Conservation (phyloP, 2,888 invertebrate species). For the Xestobium rufovillosum region DNA sequence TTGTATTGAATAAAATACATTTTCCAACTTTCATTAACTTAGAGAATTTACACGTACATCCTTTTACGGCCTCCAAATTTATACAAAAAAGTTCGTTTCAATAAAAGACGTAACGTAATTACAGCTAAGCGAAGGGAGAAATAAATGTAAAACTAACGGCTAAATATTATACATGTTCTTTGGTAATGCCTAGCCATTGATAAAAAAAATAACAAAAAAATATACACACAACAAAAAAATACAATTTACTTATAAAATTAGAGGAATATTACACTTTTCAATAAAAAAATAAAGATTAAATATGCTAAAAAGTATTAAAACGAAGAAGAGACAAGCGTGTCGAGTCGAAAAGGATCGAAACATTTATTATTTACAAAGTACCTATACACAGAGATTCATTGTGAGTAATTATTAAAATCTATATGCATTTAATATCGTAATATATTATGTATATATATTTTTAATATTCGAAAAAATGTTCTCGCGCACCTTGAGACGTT, state of each 20-base stretch:
- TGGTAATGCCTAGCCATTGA: slow-evolving; percentile 45
- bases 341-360: slow-evolving; percentile 24
- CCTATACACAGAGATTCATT: slow-evolving; percentile 38
- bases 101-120: slow-evolving; percentile 27
- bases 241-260: slow-evolving; percentile 20
- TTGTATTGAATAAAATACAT: slow-evolving; percentile 43
- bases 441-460: slow-evolving; percentile 37
- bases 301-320: slow-evolving; percentile 20
- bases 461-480: slow-evolving; percentile 36
- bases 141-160: slow-evolving; percentile 30
- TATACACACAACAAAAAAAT: slow-evolving; percentile 26
- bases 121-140: slow-evolving; percentile 26
- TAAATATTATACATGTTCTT: slow-evolving; percentile 43
- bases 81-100: slow-evolving; percentile 32
- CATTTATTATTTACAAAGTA: slow-evolving; percentile 38
- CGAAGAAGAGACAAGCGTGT: slow-evolving; percentile 21
- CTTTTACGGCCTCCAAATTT: slow-evolving; percentile 37
- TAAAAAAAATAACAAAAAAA: slow-evolving; percentile 32
- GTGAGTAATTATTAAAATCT: slow-evolving; percentile 38
- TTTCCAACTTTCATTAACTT: slow-evolving; percentile 40
- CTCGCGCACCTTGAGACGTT: slow-evolving; percentile 38
- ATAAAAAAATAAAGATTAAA: slow-evolving; percentile 25
- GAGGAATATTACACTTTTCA: slow-evolving; percentile 14
- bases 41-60: slow-evolving; percentile 42
- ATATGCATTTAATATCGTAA: slow-evolving; percentile 39